These are phyloP conservation scores for Ephydatia muelleri DNA, from an alignment of 37 sponge, comb jelly and placozoan species.

Conservation along the genomic window DNA sequence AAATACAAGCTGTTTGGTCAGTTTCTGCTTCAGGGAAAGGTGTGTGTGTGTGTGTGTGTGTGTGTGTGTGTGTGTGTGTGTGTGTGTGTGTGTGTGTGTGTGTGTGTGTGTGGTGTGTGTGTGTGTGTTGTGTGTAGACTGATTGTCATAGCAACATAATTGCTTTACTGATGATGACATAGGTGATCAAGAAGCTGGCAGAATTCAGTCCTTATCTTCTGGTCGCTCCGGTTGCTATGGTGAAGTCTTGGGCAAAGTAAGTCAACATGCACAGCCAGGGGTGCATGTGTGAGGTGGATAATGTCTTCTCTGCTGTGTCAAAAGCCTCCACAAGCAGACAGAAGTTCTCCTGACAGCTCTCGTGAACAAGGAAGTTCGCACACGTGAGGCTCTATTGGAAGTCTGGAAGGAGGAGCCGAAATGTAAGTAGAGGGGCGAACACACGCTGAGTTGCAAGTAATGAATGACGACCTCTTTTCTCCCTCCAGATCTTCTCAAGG, in stretches of 20 bases:
- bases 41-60: constrained; percentile 22
- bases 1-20: constrained; percentile 85
- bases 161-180: not conserved
- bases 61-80: not conserved
- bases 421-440: constrained; percentile 68
- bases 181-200: constrained; percentile 59
- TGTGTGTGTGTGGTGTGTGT: too few relatives aligned
- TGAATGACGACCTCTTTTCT: not conserved
- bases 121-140: too few relatives aligned
- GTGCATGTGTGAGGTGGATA: not conserved
- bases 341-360: constrained; percentile 71
- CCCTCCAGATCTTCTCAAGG: constrained; percentile 64
- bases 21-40: constrained; percentile 90
- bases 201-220: constrained; percentile 54
- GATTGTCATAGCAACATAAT: not conserved
- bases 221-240: constrained; percentile 69
- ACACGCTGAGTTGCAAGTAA: not conserved
- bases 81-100: too few relatives aligned
- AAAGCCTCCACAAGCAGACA: constrained; percentile 70
- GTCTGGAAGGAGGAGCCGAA: constrained; percentile 67
- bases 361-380: constrained; percentile 53
- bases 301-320: not conserved
- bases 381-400: constrained; percentile 28
- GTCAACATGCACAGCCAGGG: not conserved
- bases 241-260: constrained; percentile 87